phyloP scores from a whole-genome alignment of 2,888 invertebrate genomes.

The Empis livida region DNA sequence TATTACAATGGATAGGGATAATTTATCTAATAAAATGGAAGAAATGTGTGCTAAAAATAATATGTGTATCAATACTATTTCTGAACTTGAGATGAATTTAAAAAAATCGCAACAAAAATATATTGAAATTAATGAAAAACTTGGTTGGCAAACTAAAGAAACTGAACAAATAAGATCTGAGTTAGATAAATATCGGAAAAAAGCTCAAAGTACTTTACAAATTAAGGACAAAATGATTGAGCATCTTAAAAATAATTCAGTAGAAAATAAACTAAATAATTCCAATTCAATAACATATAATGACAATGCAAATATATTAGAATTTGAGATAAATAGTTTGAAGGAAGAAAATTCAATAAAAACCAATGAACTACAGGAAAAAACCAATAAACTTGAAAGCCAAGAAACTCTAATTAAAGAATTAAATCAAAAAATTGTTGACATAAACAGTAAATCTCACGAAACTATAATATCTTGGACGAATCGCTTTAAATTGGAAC shows the following conservation, averaged over 20 bases:
- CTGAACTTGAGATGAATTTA: constrained; percentile 29
- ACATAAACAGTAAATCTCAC: constrained; percentile 2
- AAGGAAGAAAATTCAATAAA: constrained; percentile 26
- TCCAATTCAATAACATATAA: too few relatives aligned
- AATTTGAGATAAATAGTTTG: constrained; percentile 48
- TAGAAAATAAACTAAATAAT: constrained; percentile 14
- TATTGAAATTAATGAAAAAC: constrained; percentile 37
- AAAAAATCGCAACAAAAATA: constrained; percentile 37
- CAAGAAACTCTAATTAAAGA: constrained; percentile 8
- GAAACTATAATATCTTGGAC: constrained; percentile 1
- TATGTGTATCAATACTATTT: constrained; percentile 28
- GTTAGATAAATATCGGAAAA: constrained; percentile 61
- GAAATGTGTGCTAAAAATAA: constrained; percentile 18
- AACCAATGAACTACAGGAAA: background rate
- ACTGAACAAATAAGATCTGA: constrained; percentile 39
- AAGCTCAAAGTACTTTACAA: constrained; percentile 62
- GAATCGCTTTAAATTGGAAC: constrained; percentile 33
- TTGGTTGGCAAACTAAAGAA: constrained; percentile 38
- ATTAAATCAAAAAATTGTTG: constrained; percentile 5
- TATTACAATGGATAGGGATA: constrained; percentile 22
- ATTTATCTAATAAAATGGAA: constrained; percentile 17
- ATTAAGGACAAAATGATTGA: constrained; percentile 62
- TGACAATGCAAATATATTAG: constrained; percentile 28
- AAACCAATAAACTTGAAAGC: constrained; percentile 2
- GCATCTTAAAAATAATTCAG: constrained; percentile 36